Evolutionary conservation across 2,797 vertebrate species (phyloP), one percentile per base, ranked within the genome.

Genomic region (Falco rusticolus): DNA sequence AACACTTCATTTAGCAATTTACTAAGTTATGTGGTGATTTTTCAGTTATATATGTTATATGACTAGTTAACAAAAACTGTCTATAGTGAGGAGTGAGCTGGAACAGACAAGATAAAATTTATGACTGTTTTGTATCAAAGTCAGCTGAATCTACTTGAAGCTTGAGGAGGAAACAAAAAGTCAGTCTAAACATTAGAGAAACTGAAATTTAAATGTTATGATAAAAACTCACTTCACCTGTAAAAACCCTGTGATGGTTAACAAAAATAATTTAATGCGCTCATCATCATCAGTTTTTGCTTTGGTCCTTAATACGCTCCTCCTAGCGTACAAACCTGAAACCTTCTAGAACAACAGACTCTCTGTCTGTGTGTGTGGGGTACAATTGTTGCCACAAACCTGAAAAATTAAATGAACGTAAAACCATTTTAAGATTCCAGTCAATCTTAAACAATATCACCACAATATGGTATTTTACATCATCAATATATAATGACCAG

Each of bases 321-420:
- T 86, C 6, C 15, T 43, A 57, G 71, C 10, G 53, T 33, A 34
- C 20, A 72, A 25, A 61, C 15, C 21, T 16, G 26, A 71, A 85
- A 60, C 13, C 8, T 77, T 50, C 15, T n/a, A 9, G 64, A 65
- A 3, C 13, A 61, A 33, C 34, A 78, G 57, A 85, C 37, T 21
- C 1, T 3, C 3, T 7, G 25, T 2, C 13, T 16, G 18, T 31
- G 33, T 16, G 18, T 31, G 33, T 31, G 12, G 7, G 9, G 7
- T 37, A 18, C 43, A 87, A 51, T 20, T 54, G 21, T 21, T 59
- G 45, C 16, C 76, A 68, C 34, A 89, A 83, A 63, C 4, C 10
- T 29, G 33, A 78, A 89, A 54, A 84, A 39, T 50, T 28, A 29
- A 71, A 78, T 19, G 64, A 89, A 84, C 18, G 5, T 31, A 63